Base-by-base conservation (phyloP, 2,113 vertebrate species). In the Cairina moschata region DNA sequence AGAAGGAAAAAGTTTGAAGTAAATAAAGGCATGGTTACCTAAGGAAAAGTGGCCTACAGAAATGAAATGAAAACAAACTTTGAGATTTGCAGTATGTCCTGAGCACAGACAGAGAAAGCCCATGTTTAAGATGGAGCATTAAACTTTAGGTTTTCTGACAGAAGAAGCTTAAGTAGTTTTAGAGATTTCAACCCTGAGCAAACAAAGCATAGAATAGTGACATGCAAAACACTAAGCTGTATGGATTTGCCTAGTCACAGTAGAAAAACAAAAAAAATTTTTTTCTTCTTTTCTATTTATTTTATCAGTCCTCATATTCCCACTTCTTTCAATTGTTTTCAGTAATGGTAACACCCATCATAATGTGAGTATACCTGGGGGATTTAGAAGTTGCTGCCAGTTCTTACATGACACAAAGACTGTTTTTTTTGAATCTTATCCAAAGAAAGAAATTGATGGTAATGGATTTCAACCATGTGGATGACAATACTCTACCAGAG, bases 311-410 rank as follows among this genome's bases (percentile, higher is more conserved):
- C 21, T 48, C 18, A 74, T 68, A 54, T 7, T 86, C 66, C 42
- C 56, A 54, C 69, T 82, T 56, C 26, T 29, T 77, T 74, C 56
- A 62, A 38, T 26, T 95, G 83, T 88, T 92, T 93, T 75, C 74
- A 40, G 58, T 68, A 82, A 38, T 13, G 52, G 14, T 81, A 93
- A 88, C 44, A 55, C n/a, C 28, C 76, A 52, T 77, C 85, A 94
- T 26, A 83, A 90, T 81, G 28, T 46, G 76, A 72, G 36, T 63
- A 17, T 77, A 83, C 68, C 46, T 67, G 25, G 21, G 44, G 50
- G 72, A 93, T 40, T 28, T 21, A 21, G 23, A 91, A 90, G 36
- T 55, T 74, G 34, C 72, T 91, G 52, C 60, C 40, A 54, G 32
- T 62, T 95, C 59, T 93, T 25, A 62, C 48, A 11, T 22, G 60